These are phyloP conservation scores for Corydoras maculifer DNA, from an alignment of 2,113 vertebrate genomes.

Conservation along the genomic window DNA sequence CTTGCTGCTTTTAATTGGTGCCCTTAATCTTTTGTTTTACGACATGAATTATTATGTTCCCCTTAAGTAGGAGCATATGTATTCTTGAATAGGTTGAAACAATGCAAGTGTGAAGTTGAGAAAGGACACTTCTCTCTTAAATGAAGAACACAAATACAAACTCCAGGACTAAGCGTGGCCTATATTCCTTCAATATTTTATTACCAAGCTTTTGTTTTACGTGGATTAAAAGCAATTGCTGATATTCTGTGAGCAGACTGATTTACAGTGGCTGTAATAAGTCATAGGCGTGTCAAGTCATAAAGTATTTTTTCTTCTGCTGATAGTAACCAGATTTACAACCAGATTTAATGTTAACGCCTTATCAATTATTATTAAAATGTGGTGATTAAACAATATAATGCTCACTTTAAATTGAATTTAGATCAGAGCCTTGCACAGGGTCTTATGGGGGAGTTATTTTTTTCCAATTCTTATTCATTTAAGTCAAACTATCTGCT, in stretches of 20 bases:
- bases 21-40: slow-evolving; percentile 43
- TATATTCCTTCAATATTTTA: slow-evolving; percentile 1
- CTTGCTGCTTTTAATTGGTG: slow-evolving; percentile 46
- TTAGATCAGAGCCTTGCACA: no score
- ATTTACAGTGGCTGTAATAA: slow-evolving; percentile 14
- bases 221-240: slow-evolving; percentile 15
- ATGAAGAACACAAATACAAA: slow-evolving; percentile 2
- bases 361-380: no score
- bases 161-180: no score
- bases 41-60: slow-evolving; percentile 50
- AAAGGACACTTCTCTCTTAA: slow-evolving; percentile 29
- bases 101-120: slow-evolving; percentile 5
- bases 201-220: slow-evolving; percentile 20
- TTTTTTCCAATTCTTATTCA: no score
- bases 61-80: slow-evolving; percentile 41
- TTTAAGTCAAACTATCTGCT: no score
- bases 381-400: no score
- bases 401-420: no score
- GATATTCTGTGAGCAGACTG: slow-evolving; percentile 22
- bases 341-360: no score
- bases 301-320: no score
- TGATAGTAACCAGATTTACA: no score
- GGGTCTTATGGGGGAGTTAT: no score
- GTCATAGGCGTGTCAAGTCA: background rate
- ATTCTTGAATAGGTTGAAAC: slow-evolving; percentile 44